Evolutionary conservation across 1,140 invertebrate species (phyloP).

Genomic region (Heliothis subflexa): DNA sequence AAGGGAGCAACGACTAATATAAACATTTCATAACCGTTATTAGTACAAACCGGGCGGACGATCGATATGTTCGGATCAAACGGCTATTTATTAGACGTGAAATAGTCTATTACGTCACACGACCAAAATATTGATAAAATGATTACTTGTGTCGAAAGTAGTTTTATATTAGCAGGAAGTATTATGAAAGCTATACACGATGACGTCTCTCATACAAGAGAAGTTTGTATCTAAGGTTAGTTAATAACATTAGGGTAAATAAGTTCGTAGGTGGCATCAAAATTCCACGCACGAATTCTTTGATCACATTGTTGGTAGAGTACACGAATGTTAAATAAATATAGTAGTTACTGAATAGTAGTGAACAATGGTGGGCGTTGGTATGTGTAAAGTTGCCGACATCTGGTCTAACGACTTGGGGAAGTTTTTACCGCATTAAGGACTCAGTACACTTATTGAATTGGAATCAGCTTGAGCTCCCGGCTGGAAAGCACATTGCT

Average conservation of each 20-base stretch:
- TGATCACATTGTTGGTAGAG: constrained; percentile 32
- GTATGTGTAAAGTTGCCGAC: constrained; percentile 41
- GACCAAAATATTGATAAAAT: constrained; percentile 61
- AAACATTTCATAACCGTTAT: constrained; percentile 76
- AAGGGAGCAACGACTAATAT: constrained; percentile 63
- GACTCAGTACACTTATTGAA: too few relatives aligned
- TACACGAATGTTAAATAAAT: constrained; percentile 42
- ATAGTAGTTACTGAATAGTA: constrained; percentile 1
- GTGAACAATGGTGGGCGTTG: constrained; percentile 53
- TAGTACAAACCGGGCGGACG: constrained; percentile 55
- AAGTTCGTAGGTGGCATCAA: constrained; percentile 21
- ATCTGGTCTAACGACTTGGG: constrained; percentile 47
- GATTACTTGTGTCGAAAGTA: constrained; percentile 58
- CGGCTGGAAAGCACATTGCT: too few relatives aligned
- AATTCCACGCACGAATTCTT: constrained; percentile 45
- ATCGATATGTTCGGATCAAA: constrained; percentile 62
- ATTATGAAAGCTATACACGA: constrained; percentile 32
- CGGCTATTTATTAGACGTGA: constrained; percentile 61
- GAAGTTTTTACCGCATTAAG: constrained; percentile 48
- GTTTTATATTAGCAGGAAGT: constrained; percentile 51
- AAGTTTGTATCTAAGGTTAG: not conserved
- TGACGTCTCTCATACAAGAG: not conserved
- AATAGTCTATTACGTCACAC: constrained; percentile 69
- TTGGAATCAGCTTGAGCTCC: too few relatives aligned
- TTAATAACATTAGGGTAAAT: constrained; percentile 27